These are phyloP conservation scores for Agrotis puta DNA, from an alignment of 2,888 invertebrate genomes.

Conservation along the genomic window DNA sequence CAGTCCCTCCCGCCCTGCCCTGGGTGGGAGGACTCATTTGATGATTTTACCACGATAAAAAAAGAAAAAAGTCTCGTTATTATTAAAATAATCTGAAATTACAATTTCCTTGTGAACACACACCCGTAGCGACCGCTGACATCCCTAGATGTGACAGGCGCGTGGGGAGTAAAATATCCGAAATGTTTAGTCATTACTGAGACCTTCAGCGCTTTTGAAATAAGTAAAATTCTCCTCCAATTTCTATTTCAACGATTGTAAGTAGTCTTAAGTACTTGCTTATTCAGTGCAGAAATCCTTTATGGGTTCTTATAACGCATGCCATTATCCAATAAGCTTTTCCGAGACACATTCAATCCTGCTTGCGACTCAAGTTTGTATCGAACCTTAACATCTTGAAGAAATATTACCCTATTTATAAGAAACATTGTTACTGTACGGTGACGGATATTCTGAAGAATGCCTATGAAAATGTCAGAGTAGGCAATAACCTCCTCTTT, in stretches of 20 bases:
- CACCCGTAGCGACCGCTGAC: slow-evolving; percentile 14
- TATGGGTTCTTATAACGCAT: slow-evolving; percentile 44
- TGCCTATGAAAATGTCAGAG: slow-evolving; percentile 65
- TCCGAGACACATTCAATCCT: slow-evolving; percentile 33
- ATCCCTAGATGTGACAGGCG: slow-evolving; percentile 25
- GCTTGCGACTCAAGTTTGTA: slow-evolving; percentile 45
- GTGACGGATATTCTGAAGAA: slow-evolving; percentile 63
- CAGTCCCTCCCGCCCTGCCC: no score
- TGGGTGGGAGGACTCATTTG: no score
- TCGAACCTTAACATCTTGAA: slow-evolving; percentile 55
- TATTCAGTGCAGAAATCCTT: slow-evolving; percentile 47
- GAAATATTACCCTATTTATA: slow-evolving; percentile 66
- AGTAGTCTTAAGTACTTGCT: slow-evolving; percentile 22
- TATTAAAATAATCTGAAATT: slow-evolving; percentile 7
- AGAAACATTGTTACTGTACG: slow-evolving; percentile 64
- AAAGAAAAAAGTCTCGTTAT: background rate
- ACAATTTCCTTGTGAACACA: slow-evolving; percentile 29
- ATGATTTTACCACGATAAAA: no score
- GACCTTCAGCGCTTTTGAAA: slow-evolving; percentile 29
- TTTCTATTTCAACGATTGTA: slow-evolving; percentile 43
- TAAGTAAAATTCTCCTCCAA: slow-evolving; percentile 27
- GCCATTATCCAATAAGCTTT: slow-evolving; percentile 52
- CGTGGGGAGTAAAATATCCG: slow-evolving; percentile 29
- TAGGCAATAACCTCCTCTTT: slow-evolving; percentile 61
- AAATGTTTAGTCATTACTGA: slow-evolving; percentile 48